These are phyloP conservation scores for Anagrus nilaparvatae DNA, from an alignment of 1,140 invertebrate genomes.

Conservation along the genomic window DNA sequence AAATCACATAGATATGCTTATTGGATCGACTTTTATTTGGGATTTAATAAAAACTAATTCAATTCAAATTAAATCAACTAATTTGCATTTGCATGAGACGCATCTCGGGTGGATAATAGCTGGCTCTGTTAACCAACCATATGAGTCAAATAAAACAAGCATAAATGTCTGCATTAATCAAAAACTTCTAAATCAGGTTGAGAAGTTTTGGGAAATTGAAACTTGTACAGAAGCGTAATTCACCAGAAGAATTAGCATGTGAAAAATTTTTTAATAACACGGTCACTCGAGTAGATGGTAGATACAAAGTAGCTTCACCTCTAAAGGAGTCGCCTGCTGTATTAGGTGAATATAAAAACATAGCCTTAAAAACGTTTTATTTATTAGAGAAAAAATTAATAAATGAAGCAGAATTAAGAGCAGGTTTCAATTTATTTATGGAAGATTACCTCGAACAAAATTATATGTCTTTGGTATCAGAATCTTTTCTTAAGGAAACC, in stretches of 20 bases:
- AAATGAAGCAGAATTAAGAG: neutral
- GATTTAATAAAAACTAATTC: conserved; percentile 16
- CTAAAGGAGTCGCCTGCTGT: neutral
- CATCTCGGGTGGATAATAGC: conserved; percentile 25
- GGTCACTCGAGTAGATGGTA: neutral
- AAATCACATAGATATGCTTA: conserved; percentile 21
- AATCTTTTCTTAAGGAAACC: no score
- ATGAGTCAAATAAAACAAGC: conserved; percentile 4
- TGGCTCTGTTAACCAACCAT: conserved; percentile 13
- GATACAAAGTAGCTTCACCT: neutral
- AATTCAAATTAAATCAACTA: conserved; percentile 8
- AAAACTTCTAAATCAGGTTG: neutral
- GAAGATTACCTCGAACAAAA: neutral
- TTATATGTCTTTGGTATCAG: neutral
- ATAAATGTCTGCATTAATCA: conserved; percentile 1
- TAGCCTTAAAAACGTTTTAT: neutral
- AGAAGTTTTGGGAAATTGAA: neutral
- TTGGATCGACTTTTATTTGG: conserved; percentile 24
- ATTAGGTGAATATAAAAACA: neutral
- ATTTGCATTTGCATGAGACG: conserved; percentile 18
- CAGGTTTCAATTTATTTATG: neutral
- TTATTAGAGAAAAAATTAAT: neutral
- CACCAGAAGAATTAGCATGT: neutral
- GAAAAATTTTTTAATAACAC: neutral
- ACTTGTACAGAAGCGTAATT: conserved; percentile 1